Evolutionary conservation across 92 coral and sea anemone genomes (phyloP).

Genomic region (Epizoanthus illoricatus): DNA sequence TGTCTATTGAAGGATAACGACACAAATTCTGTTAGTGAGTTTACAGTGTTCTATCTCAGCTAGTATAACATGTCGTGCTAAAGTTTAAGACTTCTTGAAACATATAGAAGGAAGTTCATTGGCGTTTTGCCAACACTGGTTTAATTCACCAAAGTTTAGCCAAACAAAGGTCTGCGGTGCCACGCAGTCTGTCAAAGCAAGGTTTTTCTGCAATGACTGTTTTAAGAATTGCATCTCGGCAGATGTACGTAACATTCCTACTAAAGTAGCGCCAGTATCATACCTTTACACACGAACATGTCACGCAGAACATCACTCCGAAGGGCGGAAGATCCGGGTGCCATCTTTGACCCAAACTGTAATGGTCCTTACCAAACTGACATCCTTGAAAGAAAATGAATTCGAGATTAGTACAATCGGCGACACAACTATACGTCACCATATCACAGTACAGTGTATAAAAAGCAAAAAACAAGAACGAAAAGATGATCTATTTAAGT

Average conservation of each 20-base stretch:
- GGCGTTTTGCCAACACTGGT: not conserved
- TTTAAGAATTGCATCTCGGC: not conserved
- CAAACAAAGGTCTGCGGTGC: conserved; percentile 23
- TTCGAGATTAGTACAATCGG: not conserved
- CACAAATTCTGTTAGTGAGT: too few relatives aligned
- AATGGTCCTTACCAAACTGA: conserved; percentile 56
- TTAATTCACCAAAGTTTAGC: not conserved
- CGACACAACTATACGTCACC: not conserved
- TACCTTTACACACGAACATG: conserved; percentile 75
- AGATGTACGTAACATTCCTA: not conserved
- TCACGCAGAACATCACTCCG: conserved; percentile 69
- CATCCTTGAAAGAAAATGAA: conserved; percentile 61
- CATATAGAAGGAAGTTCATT: not conserved
- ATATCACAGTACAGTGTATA: not conserved
- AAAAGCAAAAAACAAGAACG: not conserved
- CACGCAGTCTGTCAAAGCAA: conserved; percentile 27
- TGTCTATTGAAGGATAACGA: too few relatives aligned
- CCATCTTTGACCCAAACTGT: conserved; percentile 71
- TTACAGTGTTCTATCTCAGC: too few relatives aligned
- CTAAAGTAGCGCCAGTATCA: not conserved
- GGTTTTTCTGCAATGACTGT: not conserved
- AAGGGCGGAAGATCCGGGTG: conserved; percentile 73
- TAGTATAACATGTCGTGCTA: not conserved
- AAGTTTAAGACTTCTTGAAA: too few relatives aligned
- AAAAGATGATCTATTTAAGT: not conserved